Percentiles rank a stretch among this genome's conserved stretches.
These are phyloP conservation scores for Hippocampus abdominalis DNA, from an alignment of 2,113 vertebrate genomes.

Conservation along the genomic window DNA sequence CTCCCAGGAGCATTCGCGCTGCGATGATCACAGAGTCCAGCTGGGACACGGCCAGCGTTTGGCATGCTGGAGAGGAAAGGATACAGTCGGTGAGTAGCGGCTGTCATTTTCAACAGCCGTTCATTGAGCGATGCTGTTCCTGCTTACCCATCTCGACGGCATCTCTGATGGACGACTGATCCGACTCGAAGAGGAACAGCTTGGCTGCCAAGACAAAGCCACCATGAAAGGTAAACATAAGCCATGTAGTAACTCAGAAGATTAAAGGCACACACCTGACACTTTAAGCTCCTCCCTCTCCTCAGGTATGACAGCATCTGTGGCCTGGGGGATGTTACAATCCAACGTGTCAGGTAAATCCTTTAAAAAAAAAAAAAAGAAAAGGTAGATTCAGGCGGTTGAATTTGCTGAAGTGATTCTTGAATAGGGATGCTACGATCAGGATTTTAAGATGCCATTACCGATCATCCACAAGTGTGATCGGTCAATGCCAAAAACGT, in stretches of 20 bases:
- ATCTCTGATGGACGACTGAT: slow-evolving; percentile 79
- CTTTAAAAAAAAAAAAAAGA: slow-evolving; percentile 64
- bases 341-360: slow-evolving; percentile 80
- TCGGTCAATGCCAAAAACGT: no score
- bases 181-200: slow-evolving; percentile 85
- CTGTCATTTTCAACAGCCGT: background rate
- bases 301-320: slow-evolving; percentile 90
- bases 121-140: background rate
- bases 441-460: no score
- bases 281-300: slow-evolving; percentile 96
- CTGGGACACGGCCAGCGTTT: slow-evolving; percentile 85
- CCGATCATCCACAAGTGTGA: no score
- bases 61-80: slow-evolving; percentile 73
- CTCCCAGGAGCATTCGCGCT: slow-evolving; percentile 79
- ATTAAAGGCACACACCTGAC: slow-evolving; percentile 78
- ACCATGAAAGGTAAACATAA: background rate
- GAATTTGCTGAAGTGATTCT: background rate
- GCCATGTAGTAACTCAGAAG: background rate
- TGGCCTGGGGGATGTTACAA: slow-evolving; percentile 80
- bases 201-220: slow-evolving; percentile 77
- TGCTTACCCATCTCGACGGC: slow-evolving; percentile 89
- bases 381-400: slow-evolving; percentile 10
- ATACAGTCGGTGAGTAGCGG: background rate
- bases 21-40: slow-evolving; percentile 95
- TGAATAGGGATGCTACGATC: no score